Evolutionary conservation across 2,113 vertebrate genomes (phyloP), one percentile per base, ranked within the genome.

Genomic region (Lonchura striata): DNA sequence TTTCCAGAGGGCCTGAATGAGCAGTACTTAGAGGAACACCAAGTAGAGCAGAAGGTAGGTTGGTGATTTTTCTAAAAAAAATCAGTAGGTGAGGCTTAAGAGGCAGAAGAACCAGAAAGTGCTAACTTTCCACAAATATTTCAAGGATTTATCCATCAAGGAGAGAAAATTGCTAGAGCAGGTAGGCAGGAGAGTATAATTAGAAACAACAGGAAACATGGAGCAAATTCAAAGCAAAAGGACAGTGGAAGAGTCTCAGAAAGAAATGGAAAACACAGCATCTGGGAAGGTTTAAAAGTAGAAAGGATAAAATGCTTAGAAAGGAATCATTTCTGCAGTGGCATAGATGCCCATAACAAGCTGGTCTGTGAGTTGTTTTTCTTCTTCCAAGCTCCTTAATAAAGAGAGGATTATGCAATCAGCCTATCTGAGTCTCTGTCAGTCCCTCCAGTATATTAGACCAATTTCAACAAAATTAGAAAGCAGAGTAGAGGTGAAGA

Each of bases 81-180:
- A 35, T 7, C 70, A 54, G 68, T 69, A 85, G 50, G 78, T 95
- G 70, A 95, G 78, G 37, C 65, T 95, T 91, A 83, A 82, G 80
- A 90, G 27, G 33, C 63, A 87, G 64, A 59, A 90, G 71, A 82
- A 70, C 9, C 27, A 88, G 78, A 61, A 80, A 94, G 79, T 56
- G 60, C 63, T 81, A 86, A 88, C 76, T 83, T 96, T 60, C 52
- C 64, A 46, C 68, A 92, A 94, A 54, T 75, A 81, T 77, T 86
- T 91, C 54, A 90, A 84, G 52, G 75, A 82, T 83, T 93, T 74
- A 44, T 60, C 71, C 0, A 0, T 44, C 87, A 78, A 75, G 79
- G 79, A 93, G 42, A 66, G 72, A 94, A 95, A 96, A 93, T 53
- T 93, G 90, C 68, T 75, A 27, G 44, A 92, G 92, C 60, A 83